Percentiles rank a stretch among this genome's conserved stretches.
These are phyloP conservation scores for Papilio polytes DNA, from an alignment of 1,140 invertebrate genomes.

Conservation along the genomic window DNA sequence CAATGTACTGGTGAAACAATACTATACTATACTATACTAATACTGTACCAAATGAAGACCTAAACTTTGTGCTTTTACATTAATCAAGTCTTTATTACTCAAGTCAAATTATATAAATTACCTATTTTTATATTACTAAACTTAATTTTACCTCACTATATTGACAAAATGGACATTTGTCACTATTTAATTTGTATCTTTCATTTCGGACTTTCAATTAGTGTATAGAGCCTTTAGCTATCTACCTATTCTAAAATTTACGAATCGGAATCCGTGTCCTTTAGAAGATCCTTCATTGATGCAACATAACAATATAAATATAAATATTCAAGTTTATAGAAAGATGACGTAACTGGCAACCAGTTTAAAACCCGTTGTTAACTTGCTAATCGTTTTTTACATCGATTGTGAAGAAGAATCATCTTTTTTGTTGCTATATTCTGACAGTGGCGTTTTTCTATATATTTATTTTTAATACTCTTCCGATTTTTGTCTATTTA, in stretches of 20 bases:
- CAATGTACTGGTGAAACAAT: too few relatives aligned
- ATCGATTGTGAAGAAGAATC: neutral
- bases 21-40: too few relatives aligned
- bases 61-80: too few relatives aligned
- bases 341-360: conserved; percentile 1
- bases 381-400: conserved; percentile 18
- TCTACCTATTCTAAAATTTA: neutral
- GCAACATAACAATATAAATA: neutral
- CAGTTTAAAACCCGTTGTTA: conserved; percentile 22
- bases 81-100: too few relatives aligned
- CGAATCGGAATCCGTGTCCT: neutral
- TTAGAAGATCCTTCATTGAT: neutral
- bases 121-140: too few relatives aligned
- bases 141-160: too few relatives aligned
- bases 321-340: neutral
- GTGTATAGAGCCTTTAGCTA: neutral
- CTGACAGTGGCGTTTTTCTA: neutral
- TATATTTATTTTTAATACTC: neutral
- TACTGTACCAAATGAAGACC: too few relatives aligned
- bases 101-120: too few relatives aligned
- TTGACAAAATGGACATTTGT: too few relatives aligned
- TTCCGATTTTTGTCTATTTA: neutral
- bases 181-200: too few relatives aligned
- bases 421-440: conserved; percentile 9
- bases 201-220: too few relatives aligned